phyloP scores from a whole-genome alignment of 2,888 invertebrate genomes.

The Orthosia incerta region DNA sequence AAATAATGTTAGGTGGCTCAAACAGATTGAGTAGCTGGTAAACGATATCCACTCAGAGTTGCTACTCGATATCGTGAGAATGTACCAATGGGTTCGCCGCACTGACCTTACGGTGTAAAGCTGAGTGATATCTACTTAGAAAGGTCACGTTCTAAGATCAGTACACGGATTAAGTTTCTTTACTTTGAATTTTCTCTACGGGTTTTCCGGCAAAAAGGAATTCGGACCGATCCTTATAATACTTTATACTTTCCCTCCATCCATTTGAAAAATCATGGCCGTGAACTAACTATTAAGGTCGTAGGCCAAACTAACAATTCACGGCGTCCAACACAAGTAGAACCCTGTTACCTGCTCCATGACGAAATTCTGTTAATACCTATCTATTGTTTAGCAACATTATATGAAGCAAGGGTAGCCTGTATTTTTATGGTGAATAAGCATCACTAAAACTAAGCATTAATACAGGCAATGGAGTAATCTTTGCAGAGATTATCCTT shows the following conservation, averaged over 20 bases:
- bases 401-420: no score
- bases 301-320: not conserved
- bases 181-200: not conserved
- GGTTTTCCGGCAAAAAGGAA: not conserved
- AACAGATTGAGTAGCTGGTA: constrained; percentile 67
- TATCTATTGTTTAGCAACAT: not conserved
- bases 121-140: constrained; percentile 20
- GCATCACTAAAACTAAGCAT: not conserved
- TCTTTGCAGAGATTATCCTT: not conserved
- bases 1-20: constrained; percentile 58
- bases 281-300: no score
- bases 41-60: constrained; percentile 71
- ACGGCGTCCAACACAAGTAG: not conserved
- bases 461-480: not conserved
- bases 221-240: not conserved
- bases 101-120: constrained; percentile 45
- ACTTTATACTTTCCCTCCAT: not conserved
- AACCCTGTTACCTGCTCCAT: no score
- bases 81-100: constrained; percentile 67
- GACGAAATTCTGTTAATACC: not conserved
- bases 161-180: constrained; percentile 28
- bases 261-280: not conserved
- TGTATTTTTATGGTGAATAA: not conserved
- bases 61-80: constrained; percentile 74
- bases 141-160: constrained; percentile 27